Base-by-base conservation (phyloP, 2,113 vertebrate species). In the Cricetomys ansorgei region DNA sequence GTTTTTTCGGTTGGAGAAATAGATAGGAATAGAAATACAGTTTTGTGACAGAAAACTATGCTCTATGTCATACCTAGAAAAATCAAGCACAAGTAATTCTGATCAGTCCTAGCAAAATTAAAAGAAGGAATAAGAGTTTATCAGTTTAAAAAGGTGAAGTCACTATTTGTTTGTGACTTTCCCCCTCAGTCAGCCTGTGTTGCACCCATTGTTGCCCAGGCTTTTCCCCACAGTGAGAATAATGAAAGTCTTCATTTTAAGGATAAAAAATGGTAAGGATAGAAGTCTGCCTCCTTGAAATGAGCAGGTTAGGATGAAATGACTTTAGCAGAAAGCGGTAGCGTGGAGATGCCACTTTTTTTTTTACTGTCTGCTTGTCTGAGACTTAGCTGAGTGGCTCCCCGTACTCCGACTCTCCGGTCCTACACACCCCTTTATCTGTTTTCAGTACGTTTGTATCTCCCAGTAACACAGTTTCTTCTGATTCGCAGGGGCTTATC, bases 401-500 rank as follows among this genome's bases (percentile, higher is more conserved):
- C 21, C 29, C 67, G 7, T 1, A 19, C 19, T 40, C 53, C 73
- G 4, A 72, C 50, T 67, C 53, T 83, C 13, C 0, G 34, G n/a
- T n/a, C 29, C n/a, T 12, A 57, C 12, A n/a, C 3, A 5, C n/a
- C 2, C 43, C 17, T 50, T n/a, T 50, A 13, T 43, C n/a, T 10
- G 5, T 70, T 84, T 67, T 84, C n/a, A 62, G 3, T 1, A 0
- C 0, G 21, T 88, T 88, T 97, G 80, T 29, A 89, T 89, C 89
- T 89, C 31, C 43, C 57, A 81, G 16, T 98, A 59, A 96, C 91
- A 34, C 10, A 25, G 17, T 97, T 97, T 93, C 95, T 95, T 96
- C 97, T 97, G 76, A 50, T 98, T 98, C 69, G 81, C 89, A 99
- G 99, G 98, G 99, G 99, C 89, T 99, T 99, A 98, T 99, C 99